Conservation (phyloP, 2,113 vertebrate species). For the Phycodurus eques region DNA sequence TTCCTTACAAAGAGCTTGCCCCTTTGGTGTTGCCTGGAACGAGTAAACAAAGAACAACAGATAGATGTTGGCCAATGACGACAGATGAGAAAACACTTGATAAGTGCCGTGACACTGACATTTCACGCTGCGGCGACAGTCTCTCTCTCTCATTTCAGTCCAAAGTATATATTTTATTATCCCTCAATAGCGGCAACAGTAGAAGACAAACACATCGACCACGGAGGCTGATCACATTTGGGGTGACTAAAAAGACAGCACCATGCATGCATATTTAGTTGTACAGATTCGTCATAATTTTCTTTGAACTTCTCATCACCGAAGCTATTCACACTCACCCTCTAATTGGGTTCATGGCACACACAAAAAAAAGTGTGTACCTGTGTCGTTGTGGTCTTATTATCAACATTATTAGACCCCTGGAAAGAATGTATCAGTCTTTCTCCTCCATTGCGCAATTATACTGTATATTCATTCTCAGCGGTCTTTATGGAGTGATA, state of each 20-base stretch:
- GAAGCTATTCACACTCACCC: neutral
- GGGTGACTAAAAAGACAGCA: neutral
- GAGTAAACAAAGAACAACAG: neutral
- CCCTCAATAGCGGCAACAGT: neutral
- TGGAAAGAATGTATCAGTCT: neutral
- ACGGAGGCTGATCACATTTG: neutral
- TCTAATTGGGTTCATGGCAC: neutral
- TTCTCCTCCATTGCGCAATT: neutral
- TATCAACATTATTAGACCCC: neutral
- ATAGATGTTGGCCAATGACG: neutral
- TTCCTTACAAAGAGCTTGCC: neutral
- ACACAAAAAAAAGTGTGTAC: neutral
- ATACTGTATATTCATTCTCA: neutral
- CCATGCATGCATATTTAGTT: too few species aligned
- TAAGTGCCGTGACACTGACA: neutral
- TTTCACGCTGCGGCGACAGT: neutral
- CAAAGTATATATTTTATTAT: neutral
- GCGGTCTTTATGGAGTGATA: neutral
- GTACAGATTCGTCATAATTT: neutral
- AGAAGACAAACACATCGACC: neutral
- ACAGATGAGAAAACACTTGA: neutral
- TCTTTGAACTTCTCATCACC: neutral
- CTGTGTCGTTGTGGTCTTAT: neutral
- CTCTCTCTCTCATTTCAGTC: neutral
- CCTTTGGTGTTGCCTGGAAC: neutral